Base-by-base conservation (phyloP, 2,888 invertebrate genomes). In the Drosophila neoperkinsi region DNA sequence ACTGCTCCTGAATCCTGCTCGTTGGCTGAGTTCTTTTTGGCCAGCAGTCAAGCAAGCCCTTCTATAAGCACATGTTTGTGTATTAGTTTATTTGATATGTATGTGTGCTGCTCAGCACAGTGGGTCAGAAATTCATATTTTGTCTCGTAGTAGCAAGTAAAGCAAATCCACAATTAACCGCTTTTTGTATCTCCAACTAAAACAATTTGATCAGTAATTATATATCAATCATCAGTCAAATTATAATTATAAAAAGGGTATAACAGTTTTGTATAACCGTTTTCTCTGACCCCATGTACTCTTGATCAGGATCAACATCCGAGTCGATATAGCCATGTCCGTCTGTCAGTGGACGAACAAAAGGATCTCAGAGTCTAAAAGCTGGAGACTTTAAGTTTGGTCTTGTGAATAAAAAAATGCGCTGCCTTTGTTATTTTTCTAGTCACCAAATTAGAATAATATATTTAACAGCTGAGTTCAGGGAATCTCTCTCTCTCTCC, bases 11-110 rank as follows among this genome's bases (percentile, higher is more conserved):
- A 43, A 25, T 38, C 28, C 3, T 21, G 31, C 21, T 43, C 25
- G 34, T 36, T 18, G 34, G 43, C 10, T 18, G 41, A 16, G 13
- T 36, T 53, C 62, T 57, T 81, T 72, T 78, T 70, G 57, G 72
- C 56, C 70, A 76, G 59, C 52, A 52, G 25, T 52, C 43, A 18
- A 43, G 49, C 49, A 43, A 38, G 28, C 46, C 16, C 53, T 55
- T 33, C 21, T 38, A 16, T 36, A n/a, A 36, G 38, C 31, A n/a
- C 13, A n/a, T 34, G 34, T 30, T 11, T 58, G n/a, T 60, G 49
- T 43, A 36, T 50, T 53, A 41, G 28, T 49, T 58, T 69, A 46
- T 63, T 53, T 38, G 16, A 10, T 34, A 56, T 60, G 33, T 36
- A 18, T 46, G 33, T n/a, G 18, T 36, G 58, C n/a, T 50, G 31